Evolutionary conservation across 1,140 invertebrate species (phyloP), one percentile per base, ranked within the genome.

Genomic region (Drosophila aff.): DNA sequence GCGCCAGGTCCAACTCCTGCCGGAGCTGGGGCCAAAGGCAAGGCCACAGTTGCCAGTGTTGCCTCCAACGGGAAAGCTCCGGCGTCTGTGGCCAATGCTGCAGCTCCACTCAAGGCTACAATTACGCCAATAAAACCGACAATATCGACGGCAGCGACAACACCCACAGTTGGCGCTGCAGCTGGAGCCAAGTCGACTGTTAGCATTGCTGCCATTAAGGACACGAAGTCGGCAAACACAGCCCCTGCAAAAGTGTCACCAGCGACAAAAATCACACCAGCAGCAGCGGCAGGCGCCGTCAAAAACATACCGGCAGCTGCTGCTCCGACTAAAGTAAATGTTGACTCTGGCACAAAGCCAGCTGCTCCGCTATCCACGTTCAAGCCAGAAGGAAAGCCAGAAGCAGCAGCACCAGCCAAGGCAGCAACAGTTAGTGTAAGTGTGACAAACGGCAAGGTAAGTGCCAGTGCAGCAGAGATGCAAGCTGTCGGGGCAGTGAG

Each of bases 291-390:
- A 11, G 36, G 41, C 47, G 26, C 59, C 52, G 52, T 38, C 18
- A 55, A 55, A 10, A 55, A 38, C 33, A 55, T 49, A 21, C 46
- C 26, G 40, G 33, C 61, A 31, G 41, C 65, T 44, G 41, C 65
- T 44, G 47, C 78, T 26, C n/a, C 62, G 65, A 10, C 67, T 18
- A 71, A 68, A 31, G 64, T 28, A 68, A 71, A 69, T 53, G 66
- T 38, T 38, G 49, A 71, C 40, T 21, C 67, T 68, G 67, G 49
- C 64, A n/a, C n/a, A 23, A 73, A 74, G 55, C 53, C 71, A 74
- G 23, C 67, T 13, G 67, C 55, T 38, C 0, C 53, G 36, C 23
- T 43, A 36, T 38, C 67, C 31, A 43, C 44, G 40, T 41, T 36
- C 40, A 73, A 57, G 33, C 16, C 50, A 33, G 50, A 52, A 18